phyloP scores from a whole-genome alignment of 2,113 vertebrate species.

The Caloenas nicobarica region DNA sequence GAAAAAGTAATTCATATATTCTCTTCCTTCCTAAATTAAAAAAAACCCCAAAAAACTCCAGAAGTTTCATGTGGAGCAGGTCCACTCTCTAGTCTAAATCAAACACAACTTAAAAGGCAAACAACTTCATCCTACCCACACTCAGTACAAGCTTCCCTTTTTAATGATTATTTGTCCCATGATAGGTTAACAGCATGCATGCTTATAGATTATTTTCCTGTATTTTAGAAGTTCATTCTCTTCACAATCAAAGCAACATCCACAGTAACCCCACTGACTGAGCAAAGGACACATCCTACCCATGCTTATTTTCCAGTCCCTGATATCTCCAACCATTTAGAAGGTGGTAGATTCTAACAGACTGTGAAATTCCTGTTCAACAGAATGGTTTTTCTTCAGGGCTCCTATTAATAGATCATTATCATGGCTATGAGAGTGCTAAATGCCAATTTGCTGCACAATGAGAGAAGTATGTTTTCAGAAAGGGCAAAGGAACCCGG shows the following conservation, averaged over 20 bases:
- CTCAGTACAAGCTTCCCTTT: not conserved
- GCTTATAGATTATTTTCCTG: not conserved
- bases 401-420: not conserved
- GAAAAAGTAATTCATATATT: not conserved
- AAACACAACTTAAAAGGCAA: not conserved
- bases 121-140: not conserved
- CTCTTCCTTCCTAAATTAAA: not conserved
- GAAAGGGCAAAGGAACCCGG: not conserved
- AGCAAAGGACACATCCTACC: not conserved
- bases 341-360: not conserved
- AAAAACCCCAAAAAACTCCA: not conserved
- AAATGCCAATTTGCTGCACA: not conserved
- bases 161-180: not conserved
- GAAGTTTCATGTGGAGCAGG: not conserved
- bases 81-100: not conserved
- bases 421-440: not conserved
- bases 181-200: not conserved
- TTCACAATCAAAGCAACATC: not conserved
- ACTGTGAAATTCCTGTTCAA: not conserved
- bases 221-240: not conserved
- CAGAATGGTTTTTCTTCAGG: not conserved
- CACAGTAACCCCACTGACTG: not conserved
- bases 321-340: fast-evolving
- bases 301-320: not conserved
- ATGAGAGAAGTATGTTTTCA: not conserved